Conservation (phyloP, 2,113 vertebrate species). For the Steatornis caripensis region DNA sequence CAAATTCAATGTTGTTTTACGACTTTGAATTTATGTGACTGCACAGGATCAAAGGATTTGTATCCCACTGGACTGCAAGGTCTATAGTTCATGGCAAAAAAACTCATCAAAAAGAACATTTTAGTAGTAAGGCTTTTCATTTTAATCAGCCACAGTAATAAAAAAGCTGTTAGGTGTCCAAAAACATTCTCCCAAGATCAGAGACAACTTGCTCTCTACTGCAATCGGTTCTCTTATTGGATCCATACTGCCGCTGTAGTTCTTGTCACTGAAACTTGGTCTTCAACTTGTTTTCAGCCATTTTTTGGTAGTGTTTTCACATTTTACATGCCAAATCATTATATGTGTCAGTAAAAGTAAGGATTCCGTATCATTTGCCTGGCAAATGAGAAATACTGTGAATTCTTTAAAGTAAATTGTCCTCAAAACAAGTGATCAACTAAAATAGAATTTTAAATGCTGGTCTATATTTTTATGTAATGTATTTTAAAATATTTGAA, state of each 20-base stretch:
- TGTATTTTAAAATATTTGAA: background rate
- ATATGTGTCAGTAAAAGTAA: background rate
- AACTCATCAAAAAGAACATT: constrained; percentile 81
- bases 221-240: constrained; percentile 73
- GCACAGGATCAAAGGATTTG: constrained; percentile 78
- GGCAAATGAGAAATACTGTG: background rate
- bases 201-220: constrained; percentile 67
- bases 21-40: constrained; percentile 78
- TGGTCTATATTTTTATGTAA: background rate
- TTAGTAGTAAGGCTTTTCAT: constrained; percentile 77
- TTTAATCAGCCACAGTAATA: constrained; percentile 81
- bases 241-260: constrained; percentile 68
- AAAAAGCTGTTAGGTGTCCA: constrained; percentile 82
- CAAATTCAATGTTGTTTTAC: constrained; percentile 79
- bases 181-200: constrained; percentile 80
- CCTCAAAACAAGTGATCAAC: background rate
- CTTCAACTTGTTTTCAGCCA: constrained; percentile 35
- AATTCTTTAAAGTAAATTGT: background rate
- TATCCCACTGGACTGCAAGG: constrained; percentile 73
- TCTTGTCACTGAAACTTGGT: constrained; percentile 64
- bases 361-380: background rate
- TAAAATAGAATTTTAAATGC: background rate
- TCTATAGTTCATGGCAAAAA: constrained; percentile 81
- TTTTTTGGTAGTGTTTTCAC: constrained; percentile 58
- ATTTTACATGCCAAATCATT: background rate